Base-by-base conservation (phyloP, 1,140 invertebrate genomes). In the Danaus melanippus region DNA sequence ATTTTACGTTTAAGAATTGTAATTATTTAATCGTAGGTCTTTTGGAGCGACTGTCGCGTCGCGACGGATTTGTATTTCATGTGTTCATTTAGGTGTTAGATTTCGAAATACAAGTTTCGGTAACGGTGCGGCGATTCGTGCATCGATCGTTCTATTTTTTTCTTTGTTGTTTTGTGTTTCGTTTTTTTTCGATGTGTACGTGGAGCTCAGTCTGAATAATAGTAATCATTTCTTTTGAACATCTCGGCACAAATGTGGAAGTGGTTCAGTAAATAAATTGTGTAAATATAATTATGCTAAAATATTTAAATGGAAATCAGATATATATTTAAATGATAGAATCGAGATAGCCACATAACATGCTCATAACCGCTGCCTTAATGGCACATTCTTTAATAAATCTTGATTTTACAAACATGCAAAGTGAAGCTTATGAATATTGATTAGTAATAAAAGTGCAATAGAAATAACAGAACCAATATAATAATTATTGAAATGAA, bases 81-180 rank as follows among this genome's bases (percentile, higher is more conserved):
- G 83, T 86, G 83, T 86, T 86, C 83, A 86, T 83, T 86, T 84
- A 84, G 80, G 68, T 83, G 61, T 74, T 83, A 82, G 78, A 76
- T 70, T 79, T 66, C 70, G 76, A 79, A 76, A 78, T 74, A 74
- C 75, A 77, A 65, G 67, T 66, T 64, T 68, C 67, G 69, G 64
- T 71, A 66, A 68, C 60, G 57, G 64, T 60, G 71, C 73, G 66
- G 77, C 67, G 71, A 69, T 66, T 71, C 73, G 74, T 74, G 66
- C 68, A 69, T 74, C 69, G 71, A 68, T 75, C 68, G 67, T 75
- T 77, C 67, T 71, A 69, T 78, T 76, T 62, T 78, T 32, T 32
- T 80, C 73, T 79, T 79, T 83, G 75, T 84, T 80, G 78, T 81
- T 82, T 79, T 76, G 73, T 75, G 78, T 80, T 82, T 78, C 66